Evolutionary conservation across 2,113 vertebrate genomes (phyloP).

Genomic region (Lamprotornis superbus): DNA sequence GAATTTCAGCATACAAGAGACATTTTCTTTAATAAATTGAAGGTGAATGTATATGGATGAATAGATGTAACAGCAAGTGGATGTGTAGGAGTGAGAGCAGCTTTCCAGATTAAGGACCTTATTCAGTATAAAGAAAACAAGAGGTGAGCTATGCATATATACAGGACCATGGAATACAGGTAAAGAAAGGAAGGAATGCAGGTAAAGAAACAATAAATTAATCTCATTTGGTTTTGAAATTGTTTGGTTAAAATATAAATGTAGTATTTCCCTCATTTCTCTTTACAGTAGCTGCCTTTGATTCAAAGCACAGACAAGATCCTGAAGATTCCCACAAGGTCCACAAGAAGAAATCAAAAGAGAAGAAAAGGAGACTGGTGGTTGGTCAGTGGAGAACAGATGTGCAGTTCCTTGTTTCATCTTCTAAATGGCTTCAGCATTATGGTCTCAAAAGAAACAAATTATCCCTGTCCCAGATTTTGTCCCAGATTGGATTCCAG

Average conservation of each 20-base stretch:
- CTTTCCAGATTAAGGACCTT: neutral
- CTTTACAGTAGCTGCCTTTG: conserved; percentile 27
- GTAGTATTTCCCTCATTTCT: neutral
- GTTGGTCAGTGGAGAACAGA: neutral
- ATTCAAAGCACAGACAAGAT: conserved; percentile 11
- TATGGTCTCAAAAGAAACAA: conserved; percentile 79
- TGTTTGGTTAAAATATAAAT: neutral
- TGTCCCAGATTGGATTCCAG: conserved; percentile 79
- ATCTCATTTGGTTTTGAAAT: neutral
- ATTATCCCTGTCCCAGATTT: conserved; percentile 75
- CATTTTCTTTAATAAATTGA: neutral
- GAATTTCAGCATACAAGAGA: neutral
- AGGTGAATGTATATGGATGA: neutral
- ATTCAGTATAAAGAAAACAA: neutral
- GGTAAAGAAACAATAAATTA: neutral
- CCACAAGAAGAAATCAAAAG: neutral
- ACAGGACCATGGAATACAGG: neutral
- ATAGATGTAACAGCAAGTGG: neutral
- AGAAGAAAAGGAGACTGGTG: neutral
- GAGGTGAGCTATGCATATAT: neutral
- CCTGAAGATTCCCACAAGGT: neutral
- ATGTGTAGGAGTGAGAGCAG: neutral
- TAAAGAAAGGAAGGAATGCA: neutral
- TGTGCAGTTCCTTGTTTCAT: conserved; percentile 72
- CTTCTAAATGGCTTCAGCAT: conserved; percentile 74